Base-by-base conservation (phyloP, 2,797 vertebrate genomes). In the Tauraco hartlaubi region DNA sequence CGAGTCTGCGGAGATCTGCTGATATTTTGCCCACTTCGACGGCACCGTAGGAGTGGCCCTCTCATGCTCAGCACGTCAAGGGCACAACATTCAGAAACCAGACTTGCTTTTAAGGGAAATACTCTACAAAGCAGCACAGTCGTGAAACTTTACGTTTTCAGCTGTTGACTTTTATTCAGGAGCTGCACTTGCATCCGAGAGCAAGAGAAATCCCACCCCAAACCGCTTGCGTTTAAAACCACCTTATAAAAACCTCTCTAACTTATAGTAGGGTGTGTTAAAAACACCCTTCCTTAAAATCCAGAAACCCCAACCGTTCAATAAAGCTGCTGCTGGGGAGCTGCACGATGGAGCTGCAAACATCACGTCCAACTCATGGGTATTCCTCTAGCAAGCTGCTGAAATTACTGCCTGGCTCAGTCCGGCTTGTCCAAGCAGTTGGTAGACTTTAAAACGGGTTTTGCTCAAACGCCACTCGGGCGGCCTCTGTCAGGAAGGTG, bases 1-100 rank as follows among this genome's bases (percentile, higher is more conserved):
- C 73, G 71, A 43, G 67, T 75, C 91, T 95, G 83, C 94, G 93
- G 87, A 89, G 92, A 91, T 64, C 91, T 85, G 89, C 89, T 95
- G 71, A 84, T 69, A 35, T 91, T 93, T 76, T 91, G 63, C 39
- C 67, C 69, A 43, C 75, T 92, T 77, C 68, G 56, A 46, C 62
- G 3, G 88, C 83, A 22, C 44, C 5, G 89, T n/a, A 74, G 80
- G 96, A 79, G 54, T 21, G 75, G 63, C 89, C 90, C 92, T 26
- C 55, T 35, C 0, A 0, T 14, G 35, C 66, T 31, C 54, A 21
- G 91, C 81, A 35, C 49, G 41, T 52, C 84, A n/a, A 72, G 77
- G 93, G 84, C 28, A 71, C 41, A 39, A 48, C 25, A 33, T 44
- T 67, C 44, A 39, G 63, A 37, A 64, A 62, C 49, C 39, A 48